Evolutionary conservation across 2,797 vertebrate species (phyloP), one percentile per base, ranked within the genome.

Genomic region (Coccyzus lansbergi): DNA sequence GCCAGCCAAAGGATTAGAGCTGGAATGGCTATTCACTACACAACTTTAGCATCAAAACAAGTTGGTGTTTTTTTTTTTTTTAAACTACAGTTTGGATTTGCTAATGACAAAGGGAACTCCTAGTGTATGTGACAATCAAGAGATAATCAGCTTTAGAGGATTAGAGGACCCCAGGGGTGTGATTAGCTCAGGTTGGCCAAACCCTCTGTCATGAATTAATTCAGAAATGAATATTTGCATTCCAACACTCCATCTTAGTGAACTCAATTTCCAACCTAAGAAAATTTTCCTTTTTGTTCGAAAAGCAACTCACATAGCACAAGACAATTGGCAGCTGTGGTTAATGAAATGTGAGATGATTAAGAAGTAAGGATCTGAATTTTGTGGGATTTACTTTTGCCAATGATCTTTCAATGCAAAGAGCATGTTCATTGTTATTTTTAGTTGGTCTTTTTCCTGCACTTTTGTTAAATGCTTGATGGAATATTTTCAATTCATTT

Each of bases 81-180:
- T 10, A 2, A 86, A 76, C 72, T 94, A 62, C 4, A 6, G 25
- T 95, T 79, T 90, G 92, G 88, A 92, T 95, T 95, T 93, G 65
- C 72, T 93, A 92, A 93, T 95, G 85, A 95, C 94, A 96, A 95
- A 95, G 85, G 94, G 80, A 95, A 88, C 80, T 96, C 94, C 93
- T 91, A 63, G 74, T 95, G 95, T 93, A 94, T 92, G 94, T 96
- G 95, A 95, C 95, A 97, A 97, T 97, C 95, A 95, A 92, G 89
- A 94, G 91, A 94, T 94, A 96, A 97, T 97, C 94, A 95, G 95
- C 94, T 96, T 97, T 95, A 84, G 96, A 93, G 93, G 95, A 94
- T 97, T 95, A 95, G 83, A 88, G 89, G 85, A 95, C 94, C 91
- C 91, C 93, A 95, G 55, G 68, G 63, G 75, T 95, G 49, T 94